Percentiles rank a stretch among this genome's conserved stretches.
Evolutionary conservation across 2,113 vertebrate species (phyloP).

Genomic region (Cyanocitta stelleri): DNA sequence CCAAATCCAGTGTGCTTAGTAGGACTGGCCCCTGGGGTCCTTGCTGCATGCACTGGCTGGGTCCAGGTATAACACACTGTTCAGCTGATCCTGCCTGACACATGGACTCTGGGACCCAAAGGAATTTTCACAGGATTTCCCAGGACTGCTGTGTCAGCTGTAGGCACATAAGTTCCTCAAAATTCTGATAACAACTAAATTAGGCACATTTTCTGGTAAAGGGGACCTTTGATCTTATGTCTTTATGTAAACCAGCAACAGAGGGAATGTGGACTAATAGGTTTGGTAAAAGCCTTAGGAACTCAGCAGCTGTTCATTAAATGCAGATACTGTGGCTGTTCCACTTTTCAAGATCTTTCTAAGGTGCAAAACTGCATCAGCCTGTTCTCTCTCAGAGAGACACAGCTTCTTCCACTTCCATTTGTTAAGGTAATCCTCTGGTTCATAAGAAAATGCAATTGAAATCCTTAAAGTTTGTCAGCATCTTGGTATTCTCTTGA

Average conservation of each 20-base stretch:
- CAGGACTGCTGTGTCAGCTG: not conserved
- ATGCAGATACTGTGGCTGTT: not conserved
- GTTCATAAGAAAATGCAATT: not conserved
- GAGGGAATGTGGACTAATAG: not conserved
- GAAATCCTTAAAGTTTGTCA: not conserved
- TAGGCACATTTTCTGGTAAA: not conserved
- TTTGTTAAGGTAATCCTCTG: not conserved
- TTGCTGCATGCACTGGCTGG: not conserved
- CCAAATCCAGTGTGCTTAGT: not conserved
- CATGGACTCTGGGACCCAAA: not conserved
- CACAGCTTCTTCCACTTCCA: not conserved
- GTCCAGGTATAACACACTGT: not conserved
- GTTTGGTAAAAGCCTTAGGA: not conserved
- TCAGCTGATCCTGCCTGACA: not conserved
- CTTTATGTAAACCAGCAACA: not conserved
- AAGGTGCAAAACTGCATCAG: not conserved
- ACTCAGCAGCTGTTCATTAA: not conserved
- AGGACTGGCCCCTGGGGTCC: too few relatives aligned
- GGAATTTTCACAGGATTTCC: not conserved
- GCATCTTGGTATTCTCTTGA: not conserved
- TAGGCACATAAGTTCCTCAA: not conserved
- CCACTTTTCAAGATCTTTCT: not conserved
- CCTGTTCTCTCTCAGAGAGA: not conserved
- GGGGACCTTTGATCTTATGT: not conserved
- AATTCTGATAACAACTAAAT: not conserved